Evolutionary conservation across 2,113 vertebrate species (phyloP).

Genomic region (Amblyopsis rosae): DNA sequence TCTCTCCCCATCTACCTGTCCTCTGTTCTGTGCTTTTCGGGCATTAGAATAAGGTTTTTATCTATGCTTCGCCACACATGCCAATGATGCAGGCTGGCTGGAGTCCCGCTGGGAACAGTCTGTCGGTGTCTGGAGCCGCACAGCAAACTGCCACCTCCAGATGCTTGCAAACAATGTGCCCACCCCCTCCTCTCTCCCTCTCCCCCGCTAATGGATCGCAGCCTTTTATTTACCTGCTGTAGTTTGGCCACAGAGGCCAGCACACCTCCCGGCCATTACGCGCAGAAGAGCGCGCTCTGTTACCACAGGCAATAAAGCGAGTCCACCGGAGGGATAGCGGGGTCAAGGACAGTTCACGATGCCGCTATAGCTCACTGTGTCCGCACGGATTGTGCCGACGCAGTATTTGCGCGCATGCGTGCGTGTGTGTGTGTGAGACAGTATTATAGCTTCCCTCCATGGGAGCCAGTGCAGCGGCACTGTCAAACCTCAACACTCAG

Average conservation of each 20-base stretch:
- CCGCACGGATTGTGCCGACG: background rate
- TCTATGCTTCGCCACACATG: conserved; percentile 63
- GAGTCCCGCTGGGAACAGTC: conserved; percentile 51
- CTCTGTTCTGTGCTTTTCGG: conserved; percentile 21
- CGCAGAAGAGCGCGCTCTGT: conserved; percentile 34
- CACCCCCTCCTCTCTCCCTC: background rate
- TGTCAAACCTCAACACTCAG: conserved; percentile 40
- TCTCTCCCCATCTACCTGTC: conserved; percentile 1
- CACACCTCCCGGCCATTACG: conserved; percentile 14
- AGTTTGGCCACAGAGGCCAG: conserved; percentile 24
- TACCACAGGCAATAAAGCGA: conserved; percentile 41
- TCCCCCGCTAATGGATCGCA: background rate
- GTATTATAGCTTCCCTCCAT: conserved; percentile 17
- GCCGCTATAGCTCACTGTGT: conserved; percentile 32
- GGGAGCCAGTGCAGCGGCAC: conserved; percentile 45
- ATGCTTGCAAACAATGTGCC: conserved; percentile 63
- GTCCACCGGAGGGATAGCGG: conserved; percentile 2
- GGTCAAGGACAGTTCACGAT: conserved; percentile 38
- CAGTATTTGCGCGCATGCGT: background rate
- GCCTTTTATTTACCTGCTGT: background rate
- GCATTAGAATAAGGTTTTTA: conserved; percentile 61
- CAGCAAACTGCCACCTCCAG: conserved; percentile 55
- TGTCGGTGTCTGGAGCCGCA: conserved; percentile 53
- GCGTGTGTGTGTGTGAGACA: background rate
- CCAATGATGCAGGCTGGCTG: conserved; percentile 47